phyloP scores from a whole-genome alignment of 2,113 vertebrate species.

The Oenanthe oenanthe region DNA sequence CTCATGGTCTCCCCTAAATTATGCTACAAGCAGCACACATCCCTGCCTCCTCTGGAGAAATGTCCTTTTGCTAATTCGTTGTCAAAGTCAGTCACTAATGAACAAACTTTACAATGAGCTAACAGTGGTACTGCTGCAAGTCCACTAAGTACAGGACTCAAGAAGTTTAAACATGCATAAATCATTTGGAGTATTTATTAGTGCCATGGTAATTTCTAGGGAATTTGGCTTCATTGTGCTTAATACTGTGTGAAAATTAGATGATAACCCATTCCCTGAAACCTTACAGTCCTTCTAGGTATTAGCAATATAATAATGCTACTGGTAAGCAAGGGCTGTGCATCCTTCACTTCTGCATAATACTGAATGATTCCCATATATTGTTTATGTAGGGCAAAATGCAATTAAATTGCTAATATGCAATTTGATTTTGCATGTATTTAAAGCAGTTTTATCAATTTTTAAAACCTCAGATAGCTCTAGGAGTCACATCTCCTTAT shows the following conservation, averaged over 20 bases:
- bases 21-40: background rate
- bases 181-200: background rate
- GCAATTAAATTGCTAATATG: background rate
- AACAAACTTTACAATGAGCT: background rate
- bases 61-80: background rate
- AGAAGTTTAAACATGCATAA: background rate
- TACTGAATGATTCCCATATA: background rate
- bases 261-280: background rate
- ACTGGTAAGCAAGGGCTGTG: background rate
- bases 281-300: background rate
- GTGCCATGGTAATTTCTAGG: background rate
- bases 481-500: background rate
- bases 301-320: background rate
- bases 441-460: background rate
- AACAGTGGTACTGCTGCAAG: background rate
- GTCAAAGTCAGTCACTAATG: background rate
- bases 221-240: background rate
- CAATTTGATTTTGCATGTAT: background rate
- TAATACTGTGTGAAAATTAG: background rate
- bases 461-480: background rate
- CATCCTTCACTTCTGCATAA: background rate
- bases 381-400: conserved; percentile 19
- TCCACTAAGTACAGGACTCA: background rate
- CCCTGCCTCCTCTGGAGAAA: background rate
- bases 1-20: background rate